These are phyloP conservation scores for Pteruthius melanotis DNA, from an alignment of 2,113 vertebrate species.

Conservation along the genomic window DNA sequence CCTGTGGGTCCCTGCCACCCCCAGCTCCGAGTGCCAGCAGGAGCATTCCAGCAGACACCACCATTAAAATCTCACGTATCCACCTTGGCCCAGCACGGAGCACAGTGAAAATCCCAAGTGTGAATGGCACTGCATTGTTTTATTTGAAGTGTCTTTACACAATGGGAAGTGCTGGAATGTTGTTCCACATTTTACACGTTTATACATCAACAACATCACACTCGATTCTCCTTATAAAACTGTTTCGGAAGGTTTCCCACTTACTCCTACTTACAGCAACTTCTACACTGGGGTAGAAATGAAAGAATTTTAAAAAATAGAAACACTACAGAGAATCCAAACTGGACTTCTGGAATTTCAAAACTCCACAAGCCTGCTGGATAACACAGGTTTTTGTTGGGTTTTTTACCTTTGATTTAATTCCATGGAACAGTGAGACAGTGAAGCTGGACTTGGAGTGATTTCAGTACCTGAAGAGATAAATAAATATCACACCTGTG, in stretches of 20 bases:
- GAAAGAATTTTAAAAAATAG: background rate
- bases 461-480: slow-evolving; percentile 28
- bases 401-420: background rate
- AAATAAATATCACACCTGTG: background rate
- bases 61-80: accelerated
- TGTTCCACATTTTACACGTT: slow-evolving; percentile 12
- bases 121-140: slow-evolving; percentile 46
- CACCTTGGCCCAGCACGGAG: background rate
- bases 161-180: slow-evolving; percentile 38
- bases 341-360: background rate
- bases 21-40: background rate
- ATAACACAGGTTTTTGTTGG: background rate
- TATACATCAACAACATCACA: background rate
- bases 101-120: background rate
- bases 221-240: slow-evolving; percentile 1
- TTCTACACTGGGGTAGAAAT: slow-evolving; percentile 15
- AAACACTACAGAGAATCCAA: slow-evolving; percentile 4
- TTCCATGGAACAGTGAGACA: background rate
- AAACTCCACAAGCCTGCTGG: background rate
- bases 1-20: background rate
- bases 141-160: slow-evolving; percentile 60
- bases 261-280: slow-evolving; percentile 14
- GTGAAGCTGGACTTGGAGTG: background rate
- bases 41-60: background rate
- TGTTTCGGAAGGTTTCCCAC: slow-evolving; percentile 6